Conservation (phyloP, 1,140 invertebrate species). For the Neuroterus valhalla region DNA sequence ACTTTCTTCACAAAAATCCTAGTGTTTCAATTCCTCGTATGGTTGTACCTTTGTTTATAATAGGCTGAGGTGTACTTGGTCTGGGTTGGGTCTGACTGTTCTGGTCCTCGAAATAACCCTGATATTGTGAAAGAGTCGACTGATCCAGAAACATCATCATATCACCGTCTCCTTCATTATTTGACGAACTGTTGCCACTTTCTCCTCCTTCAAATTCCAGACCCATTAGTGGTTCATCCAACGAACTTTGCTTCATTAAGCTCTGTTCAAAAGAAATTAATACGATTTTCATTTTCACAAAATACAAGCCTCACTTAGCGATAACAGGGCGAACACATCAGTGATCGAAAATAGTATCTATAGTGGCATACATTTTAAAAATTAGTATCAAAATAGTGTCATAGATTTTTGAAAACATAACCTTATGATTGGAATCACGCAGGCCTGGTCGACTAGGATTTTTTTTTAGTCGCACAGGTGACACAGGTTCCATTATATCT, state of each 20-base stretch:
- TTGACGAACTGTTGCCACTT: slow-evolving; percentile 41
- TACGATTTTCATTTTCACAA: too few species aligned
- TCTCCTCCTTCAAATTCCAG: slow-evolving; percentile 74
- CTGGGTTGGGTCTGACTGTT: slow-evolving; percentile 63
- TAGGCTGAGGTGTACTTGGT: slow-evolving; percentile 72
- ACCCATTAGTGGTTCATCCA: slow-evolving; percentile 89
- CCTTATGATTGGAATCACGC: too few species aligned
- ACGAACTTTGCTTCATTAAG: slow-evolving; percentile 94
- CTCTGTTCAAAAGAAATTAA: slow-evolving; percentile 73
- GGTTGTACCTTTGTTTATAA: slow-evolving; percentile 64
- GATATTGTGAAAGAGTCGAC: slow-evolving; percentile 49
- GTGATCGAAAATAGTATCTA: too few species aligned
- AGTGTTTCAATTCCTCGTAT: too few species aligned
- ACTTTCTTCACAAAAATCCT: too few species aligned
- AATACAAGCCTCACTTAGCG: too few species aligned
- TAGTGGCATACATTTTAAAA: too few species aligned
- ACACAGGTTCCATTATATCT: too few species aligned
- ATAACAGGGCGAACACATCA: too few species aligned
- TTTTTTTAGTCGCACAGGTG: too few species aligned
- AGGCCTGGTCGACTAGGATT: too few species aligned
- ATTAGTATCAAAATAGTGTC: too few species aligned
- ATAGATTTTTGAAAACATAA: slow-evolving; percentile 29
- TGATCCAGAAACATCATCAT: slow-evolving; percentile 55
- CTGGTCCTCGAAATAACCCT: slow-evolving; percentile 62
- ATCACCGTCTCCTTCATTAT: slow-evolving; percentile 64